Percentiles rank a stretch among this genome's conserved stretches.
Evolutionary conservation across 2,113 vertebrate species (phyloP).

Genomic region (Plecotus auritus): DNA sequence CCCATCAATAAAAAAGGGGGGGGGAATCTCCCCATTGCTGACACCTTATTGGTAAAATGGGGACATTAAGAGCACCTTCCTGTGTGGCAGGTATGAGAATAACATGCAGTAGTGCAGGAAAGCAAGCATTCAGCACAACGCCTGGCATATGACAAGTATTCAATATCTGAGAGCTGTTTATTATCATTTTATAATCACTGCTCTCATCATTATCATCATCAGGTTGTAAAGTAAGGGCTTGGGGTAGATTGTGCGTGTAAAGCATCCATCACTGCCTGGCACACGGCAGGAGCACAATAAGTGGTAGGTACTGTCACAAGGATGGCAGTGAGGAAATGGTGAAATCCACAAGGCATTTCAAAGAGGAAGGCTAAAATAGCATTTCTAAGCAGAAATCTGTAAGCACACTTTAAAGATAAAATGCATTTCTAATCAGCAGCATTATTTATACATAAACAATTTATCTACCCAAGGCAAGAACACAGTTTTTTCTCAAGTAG

Average conservation of each 20-base stretch:
- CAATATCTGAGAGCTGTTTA: neutral
- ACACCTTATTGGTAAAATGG: neutral
- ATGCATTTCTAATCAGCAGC: neutral
- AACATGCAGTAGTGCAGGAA: neutral
- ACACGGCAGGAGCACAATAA: neutral
- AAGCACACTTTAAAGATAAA: neutral
- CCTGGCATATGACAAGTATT: neutral
- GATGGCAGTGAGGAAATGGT: neutral
- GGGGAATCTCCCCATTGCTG: neutral
- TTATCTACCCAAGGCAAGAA: neutral
- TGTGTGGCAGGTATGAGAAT: neutral
- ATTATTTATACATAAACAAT: slow-evolving; percentile 18
- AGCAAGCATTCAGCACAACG: neutral
- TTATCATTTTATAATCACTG: neutral
- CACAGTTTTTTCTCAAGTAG: neutral
- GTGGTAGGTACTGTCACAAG: neutral
- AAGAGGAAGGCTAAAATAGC: neutral
- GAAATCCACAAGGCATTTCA: neutral
- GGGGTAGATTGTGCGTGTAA: neutral
- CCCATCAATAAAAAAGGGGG: neutral
- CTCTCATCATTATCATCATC: neutral
- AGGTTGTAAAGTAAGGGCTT: neutral
- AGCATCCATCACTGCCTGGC: neutral
- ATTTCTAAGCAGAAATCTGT: slow-evolving; percentile 10
- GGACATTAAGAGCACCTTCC: neutral